phyloP scores from a whole-genome alignment of 2,113 vertebrate genomes.

The Redunca redunca region DNA sequence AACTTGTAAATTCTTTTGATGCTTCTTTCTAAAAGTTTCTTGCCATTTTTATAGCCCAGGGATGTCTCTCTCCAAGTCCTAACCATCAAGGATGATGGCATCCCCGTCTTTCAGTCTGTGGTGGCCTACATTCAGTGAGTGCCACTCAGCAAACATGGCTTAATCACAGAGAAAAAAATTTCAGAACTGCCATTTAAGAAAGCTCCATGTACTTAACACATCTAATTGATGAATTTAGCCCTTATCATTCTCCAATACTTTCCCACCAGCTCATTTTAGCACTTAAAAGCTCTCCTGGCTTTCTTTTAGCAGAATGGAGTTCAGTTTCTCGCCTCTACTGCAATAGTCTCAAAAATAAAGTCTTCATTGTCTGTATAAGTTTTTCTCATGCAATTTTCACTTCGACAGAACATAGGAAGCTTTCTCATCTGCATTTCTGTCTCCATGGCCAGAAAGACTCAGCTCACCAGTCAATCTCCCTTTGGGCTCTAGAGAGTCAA shows the following conservation, averaged over 20 bases:
- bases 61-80: neutral
- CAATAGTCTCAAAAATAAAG: neutral
- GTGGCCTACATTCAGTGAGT: neutral
- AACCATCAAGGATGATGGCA: neutral
- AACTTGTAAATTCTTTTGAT: neutral
- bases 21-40: neutral
- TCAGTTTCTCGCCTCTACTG: neutral
- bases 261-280: neutral
- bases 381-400: neutral
- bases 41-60: neutral
- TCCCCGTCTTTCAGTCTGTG: neutral
- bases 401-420: neutral
- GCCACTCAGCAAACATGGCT: neutral
- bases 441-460: neutral
- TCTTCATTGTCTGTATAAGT: neutral
- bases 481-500: neutral
- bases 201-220: neutral
- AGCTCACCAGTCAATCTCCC: neutral
- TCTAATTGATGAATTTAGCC: neutral
- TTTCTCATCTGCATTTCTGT: neutral
- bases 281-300: neutral
- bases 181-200: neutral
- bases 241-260: neutral
- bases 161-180: neutral
- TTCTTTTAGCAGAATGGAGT: neutral